Evolutionary conservation across 2,113 vertebrate genomes (phyloP).

Genomic region (Stegostoma tigrinum): DNA sequence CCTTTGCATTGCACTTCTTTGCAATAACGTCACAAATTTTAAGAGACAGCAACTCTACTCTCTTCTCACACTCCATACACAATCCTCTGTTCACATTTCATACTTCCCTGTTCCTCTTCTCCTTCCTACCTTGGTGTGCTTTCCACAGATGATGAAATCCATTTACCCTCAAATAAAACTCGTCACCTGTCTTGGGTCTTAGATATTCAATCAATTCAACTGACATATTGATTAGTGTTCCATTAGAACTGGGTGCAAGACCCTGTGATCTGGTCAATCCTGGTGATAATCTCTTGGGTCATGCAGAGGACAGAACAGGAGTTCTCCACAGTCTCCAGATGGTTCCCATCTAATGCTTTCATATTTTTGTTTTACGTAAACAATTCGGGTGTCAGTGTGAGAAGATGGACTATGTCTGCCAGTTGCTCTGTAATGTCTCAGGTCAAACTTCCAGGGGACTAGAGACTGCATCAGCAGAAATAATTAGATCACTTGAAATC

Average conservation of each 20-base stretch:
- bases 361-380: neutral
- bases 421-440: neutral
- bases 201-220: neutral
- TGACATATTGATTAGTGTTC: neutral
- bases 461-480: neutral
- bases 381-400: neutral
- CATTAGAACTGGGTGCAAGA: neutral
- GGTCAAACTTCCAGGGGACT: neutral
- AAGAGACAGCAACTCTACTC: neutral
- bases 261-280: neutral
- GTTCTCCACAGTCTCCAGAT: neutral
- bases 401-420: neutral
- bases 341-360: neutral
- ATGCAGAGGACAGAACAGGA: neutral
- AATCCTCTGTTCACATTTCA: neutral
- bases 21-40: neutral
- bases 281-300: neutral
- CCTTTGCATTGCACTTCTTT: neutral
- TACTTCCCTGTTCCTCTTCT: neutral
- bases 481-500: neutral
- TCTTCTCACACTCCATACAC: neutral
- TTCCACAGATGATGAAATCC: neutral
- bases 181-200: neutral
- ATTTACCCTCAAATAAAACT: neutral
- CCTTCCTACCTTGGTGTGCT: neutral